Percentiles rank a stretch among this genome's conserved stretches.
Conservation (phyloP, 2,797 vertebrate genomes). For the Anabas testudineus region DNA sequence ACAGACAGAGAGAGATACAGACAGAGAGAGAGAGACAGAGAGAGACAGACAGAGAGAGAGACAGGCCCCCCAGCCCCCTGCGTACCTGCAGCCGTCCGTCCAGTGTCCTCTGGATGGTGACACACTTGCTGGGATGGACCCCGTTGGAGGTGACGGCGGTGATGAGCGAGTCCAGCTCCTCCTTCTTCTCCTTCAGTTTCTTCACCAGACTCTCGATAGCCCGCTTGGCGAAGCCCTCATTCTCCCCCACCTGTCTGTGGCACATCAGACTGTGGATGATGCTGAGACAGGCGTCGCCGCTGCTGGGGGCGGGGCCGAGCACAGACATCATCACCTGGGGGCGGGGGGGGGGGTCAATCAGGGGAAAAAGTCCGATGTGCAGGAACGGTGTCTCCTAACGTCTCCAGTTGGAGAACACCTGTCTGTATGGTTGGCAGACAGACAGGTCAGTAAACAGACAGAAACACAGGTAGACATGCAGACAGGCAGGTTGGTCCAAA, state of each 20-base stretch:
- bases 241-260: conserved; percentile 89
- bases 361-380: too few relatives aligned
- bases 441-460: too few relatives aligned
- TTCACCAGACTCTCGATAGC: conserved; percentile 91
- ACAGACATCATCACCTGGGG: conserved; percentile 65
- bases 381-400: too few relatives aligned
- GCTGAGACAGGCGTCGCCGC: conserved; percentile 86
- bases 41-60: too few relatives aligned
- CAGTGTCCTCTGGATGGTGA: conserved; percentile 90
- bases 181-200: conserved; percentile 91
- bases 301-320: conserved; percentile 75
- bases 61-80: too few relatives aligned
- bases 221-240: conserved; percentile 88
- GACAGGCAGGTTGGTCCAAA: too few relatives aligned
- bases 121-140: conserved; percentile 88
- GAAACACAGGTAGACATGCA: too few relatives aligned
- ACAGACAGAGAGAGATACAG: too few relatives aligned
- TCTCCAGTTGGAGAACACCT: too few relatives aligned
- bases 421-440: too few relatives aligned
- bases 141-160: conserved; percentile 88
- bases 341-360: too few relatives aligned
- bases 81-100: conserved; percentile 89
- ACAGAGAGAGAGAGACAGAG: too few relatives aligned
- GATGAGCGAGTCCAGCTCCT: conserved; percentile 89
- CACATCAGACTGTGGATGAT: conserved; percentile 90